phyloP scores from a whole-genome alignment of 2,888 invertebrate species.

The Pseudococcus jackbeardsleyi region DNA sequence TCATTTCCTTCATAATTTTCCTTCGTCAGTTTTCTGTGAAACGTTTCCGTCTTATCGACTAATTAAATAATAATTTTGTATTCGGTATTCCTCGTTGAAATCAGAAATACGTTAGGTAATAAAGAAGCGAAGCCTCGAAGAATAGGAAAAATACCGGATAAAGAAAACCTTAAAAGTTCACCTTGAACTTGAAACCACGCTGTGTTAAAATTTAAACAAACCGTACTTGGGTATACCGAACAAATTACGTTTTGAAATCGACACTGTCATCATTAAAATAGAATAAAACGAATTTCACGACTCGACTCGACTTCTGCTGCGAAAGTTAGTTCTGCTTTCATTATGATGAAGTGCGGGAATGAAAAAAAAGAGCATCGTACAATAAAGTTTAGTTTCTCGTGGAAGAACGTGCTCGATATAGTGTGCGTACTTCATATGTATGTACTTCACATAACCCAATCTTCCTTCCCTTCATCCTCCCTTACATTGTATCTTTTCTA shows the following conservation, averaged over 20 bases:
- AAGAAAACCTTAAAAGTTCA: not conserved
- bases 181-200: not conserved
- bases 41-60: too few relatives aligned
- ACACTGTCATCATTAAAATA: conserved; percentile 9
- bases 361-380: not conserved
- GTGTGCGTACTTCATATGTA: not conserved
- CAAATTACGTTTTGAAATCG: not conserved
- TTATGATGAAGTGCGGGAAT: not conserved
- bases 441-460: not conserved
- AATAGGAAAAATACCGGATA: too few relatives aligned
- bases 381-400: not conserved
- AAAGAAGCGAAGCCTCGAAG: too few relatives aligned
- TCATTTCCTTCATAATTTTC: too few relatives aligned
- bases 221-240: not conserved
- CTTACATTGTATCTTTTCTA: too few relatives aligned
- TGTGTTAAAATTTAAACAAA: not conserved
- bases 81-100: too few relatives aligned
- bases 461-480: too few relatives aligned
- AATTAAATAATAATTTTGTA: too few relatives aligned
- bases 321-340: not conserved
- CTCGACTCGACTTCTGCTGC: not conserved
- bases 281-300: not conserved
- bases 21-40: too few relatives aligned
- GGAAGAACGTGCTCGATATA: not conserved
- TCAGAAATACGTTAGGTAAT: too few relatives aligned